phyloP scores from a whole-genome alignment of 2,888 invertebrate genomes.

The Mesochorus sp. region DNA sequence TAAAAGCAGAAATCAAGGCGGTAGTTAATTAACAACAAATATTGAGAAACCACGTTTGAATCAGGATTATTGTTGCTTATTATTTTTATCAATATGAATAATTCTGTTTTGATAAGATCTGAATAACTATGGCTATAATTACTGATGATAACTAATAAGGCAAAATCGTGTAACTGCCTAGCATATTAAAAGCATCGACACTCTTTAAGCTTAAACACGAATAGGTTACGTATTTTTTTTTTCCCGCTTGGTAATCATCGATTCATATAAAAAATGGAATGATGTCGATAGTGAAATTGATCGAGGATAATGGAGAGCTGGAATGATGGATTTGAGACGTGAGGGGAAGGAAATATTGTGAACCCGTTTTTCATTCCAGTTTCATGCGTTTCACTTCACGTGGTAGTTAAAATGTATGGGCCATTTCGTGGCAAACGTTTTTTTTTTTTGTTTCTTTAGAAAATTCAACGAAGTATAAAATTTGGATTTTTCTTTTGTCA shows the following conservation, averaged over 20 bases:
- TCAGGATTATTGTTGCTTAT: no score
- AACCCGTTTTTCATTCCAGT: slow-evolving; percentile 57
- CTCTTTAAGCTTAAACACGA: no score
- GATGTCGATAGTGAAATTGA: slow-evolving; percentile 21
- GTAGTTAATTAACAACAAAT: neutral
- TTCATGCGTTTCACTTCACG: slow-evolving; percentile 15
- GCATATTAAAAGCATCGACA: no score
- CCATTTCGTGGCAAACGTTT: no score
- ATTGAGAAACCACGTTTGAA: neutral
- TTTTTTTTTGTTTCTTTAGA: neutral
- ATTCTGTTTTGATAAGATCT: no score
- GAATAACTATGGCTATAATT: no score
- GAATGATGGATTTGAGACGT: slow-evolving; percentile 3
- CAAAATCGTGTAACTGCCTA: no score
- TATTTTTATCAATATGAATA: no score
- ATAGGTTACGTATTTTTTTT: no score
- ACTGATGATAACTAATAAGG: no score
- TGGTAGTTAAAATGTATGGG: neutral
- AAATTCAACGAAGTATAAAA: neutral
- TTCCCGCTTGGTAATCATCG: no score
- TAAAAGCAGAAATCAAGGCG: neutral
- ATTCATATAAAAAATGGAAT: neutral
- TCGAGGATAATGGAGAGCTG: neutral
- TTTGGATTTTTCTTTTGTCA: neutral
- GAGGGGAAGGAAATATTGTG: slow-evolving; percentile 6